Conservation (phyloP, 2,113 vertebrate genomes). For the Cranoglanis bouderius region DNA sequence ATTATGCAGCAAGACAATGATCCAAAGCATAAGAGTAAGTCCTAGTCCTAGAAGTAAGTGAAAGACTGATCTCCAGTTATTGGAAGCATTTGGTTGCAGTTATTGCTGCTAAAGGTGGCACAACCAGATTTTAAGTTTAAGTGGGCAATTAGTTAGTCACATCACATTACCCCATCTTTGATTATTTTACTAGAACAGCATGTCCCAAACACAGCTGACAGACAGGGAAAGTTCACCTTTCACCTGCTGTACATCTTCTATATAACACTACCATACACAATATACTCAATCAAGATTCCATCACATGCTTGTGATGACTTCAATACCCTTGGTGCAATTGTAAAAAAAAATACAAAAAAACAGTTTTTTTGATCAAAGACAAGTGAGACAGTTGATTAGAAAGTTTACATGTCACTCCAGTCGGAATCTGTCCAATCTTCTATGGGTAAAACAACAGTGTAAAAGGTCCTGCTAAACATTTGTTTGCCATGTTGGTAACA, state of each 20-base stretch:
- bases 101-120: too few species aligned
- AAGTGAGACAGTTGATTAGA: constrained; percentile 1
- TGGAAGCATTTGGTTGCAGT: too few species aligned
- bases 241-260: constrained; percentile 28
- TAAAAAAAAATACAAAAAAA: neutral
- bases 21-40: too few species aligned
- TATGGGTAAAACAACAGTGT: constrained; percentile 6
- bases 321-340: neutral
- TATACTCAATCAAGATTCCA: neutral
- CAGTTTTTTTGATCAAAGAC: neutral
- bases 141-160: too few species aligned
- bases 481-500: constrained; percentile 30
- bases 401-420: neutral
- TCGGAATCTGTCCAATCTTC: constrained; percentile 25
- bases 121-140: too few species aligned
- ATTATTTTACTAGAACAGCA: neutral
- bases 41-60: too few species aligned
- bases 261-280: neutral
- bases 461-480: constrained; percentile 34
- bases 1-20: too few species aligned
- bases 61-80: too few species aligned
- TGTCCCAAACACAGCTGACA: constrained; percentile 10
- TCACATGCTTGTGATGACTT: neutral
- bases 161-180: neutral
- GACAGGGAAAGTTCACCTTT: constrained; percentile 40